Evolutionary conservation across 2,113 vertebrate genomes (phyloP), one percentile per base, ranked within the genome.

Genomic region (Oncorhynchus kisutch): DNA sequence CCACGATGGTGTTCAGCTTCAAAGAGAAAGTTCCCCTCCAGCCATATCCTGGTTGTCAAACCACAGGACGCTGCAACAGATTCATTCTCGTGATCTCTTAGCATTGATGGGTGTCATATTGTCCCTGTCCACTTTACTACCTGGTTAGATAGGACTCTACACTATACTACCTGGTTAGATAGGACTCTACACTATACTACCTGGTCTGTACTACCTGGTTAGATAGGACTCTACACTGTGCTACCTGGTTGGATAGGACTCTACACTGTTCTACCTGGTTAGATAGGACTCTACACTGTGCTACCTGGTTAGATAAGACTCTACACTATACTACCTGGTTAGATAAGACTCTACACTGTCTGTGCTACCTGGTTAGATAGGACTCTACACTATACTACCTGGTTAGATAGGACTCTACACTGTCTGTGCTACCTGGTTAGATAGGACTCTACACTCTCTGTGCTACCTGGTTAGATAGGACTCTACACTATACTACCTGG

Each of bases 51-150:
- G 9, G n/a, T 76, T 39, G 20, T 25, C 11, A 39, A 59, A 6
- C 27, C 66, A 31, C 64, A 34, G 31, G 5, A 34, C 31, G 31
- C 31, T 34, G 31, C 5, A 34, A 6, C 6, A 6, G 60, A 70
- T 48, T 14, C 20, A 34, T 54, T 75, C 24, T 34, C 25, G 6
- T 24, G 65, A 25, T 31, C 48, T 54, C 74, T 39, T 80, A 74
- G 83, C 1, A 75, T 82, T 74, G 67, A 76, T 64, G 76, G 75
- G 69, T 75, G 67, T 80, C 77, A n/a, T 72, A 62, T 25, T 78
- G 83, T 82, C 12, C 82, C 34, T 39, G 6, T 39, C 7, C 34
- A 8, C 34, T 7, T 0, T 39, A 39, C 7, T 34, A 34, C 31
- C 31, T 34, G 31, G 31, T 34, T 34, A 34, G 34, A 34, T 34